Evolutionary conservation across 2,797 vertebrate species (phyloP).

Genomic region (Prunella strophiata): DNA sequence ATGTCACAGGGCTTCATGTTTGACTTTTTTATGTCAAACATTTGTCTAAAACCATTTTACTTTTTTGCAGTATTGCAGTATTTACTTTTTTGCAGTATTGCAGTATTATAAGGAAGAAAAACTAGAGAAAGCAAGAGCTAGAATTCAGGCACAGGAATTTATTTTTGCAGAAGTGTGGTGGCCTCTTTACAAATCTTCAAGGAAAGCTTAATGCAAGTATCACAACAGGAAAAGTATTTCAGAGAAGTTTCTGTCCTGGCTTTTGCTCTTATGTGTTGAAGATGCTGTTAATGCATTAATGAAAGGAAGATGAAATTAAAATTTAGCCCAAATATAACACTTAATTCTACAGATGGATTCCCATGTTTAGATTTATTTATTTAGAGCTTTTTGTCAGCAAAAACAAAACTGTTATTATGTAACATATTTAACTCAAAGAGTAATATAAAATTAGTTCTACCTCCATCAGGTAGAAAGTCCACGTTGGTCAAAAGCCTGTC

Average conservation of each 20-base stretch:
- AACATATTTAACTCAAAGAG: background rate
- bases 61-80: background rate
- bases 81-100: too few species aligned
- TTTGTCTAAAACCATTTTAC: background rate
- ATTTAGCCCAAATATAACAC: background rate
- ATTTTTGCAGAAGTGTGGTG: background rate
- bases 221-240: background rate
- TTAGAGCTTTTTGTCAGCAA: background rate
- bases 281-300: background rate
- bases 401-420: background rate
- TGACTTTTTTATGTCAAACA: background rate
- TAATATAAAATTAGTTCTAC: background rate
- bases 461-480: background rate
- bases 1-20: background rate
- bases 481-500: background rate
- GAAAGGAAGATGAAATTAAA: background rate
- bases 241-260: background rate
- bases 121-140: rapidly evolving
- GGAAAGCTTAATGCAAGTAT: background rate
- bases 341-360: background rate
- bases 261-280: background rate
- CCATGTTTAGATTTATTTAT: background rate
- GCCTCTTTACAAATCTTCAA: background rate
- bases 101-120: background rate
- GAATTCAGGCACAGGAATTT: background rate